Evolutionary conservation across 2,113 vertebrate species (phyloP).

Genomic region (Halcyon malimbica): DNA sequence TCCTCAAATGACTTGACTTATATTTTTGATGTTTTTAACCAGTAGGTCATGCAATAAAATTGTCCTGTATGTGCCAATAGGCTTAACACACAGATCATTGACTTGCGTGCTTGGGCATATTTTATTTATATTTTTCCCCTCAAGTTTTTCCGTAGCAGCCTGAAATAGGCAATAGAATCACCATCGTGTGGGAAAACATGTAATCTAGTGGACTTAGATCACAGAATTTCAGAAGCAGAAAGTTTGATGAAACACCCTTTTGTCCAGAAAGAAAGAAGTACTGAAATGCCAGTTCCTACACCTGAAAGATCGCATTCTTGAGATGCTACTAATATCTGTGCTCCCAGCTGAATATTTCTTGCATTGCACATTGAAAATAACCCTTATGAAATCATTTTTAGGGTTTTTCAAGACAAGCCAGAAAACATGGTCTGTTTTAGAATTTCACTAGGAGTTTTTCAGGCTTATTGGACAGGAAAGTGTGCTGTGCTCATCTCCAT

Average conservation of each 20-base stretch:
- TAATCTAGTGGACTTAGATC: background rate
- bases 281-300: background rate
- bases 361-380: background rate
- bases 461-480: background rate
- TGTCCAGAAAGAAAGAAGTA: background rate
- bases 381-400: background rate
- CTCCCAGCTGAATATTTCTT: background rate
- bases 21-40: slow-evolving; percentile 75
- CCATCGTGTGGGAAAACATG: background rate
- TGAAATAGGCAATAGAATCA: slow-evolving; percentile 20
- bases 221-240: background rate
- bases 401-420: background rate
- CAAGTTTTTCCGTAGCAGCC: slow-evolving; percentile 49
- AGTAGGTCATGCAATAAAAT: slow-evolving; percentile 77
- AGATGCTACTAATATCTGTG: background rate
- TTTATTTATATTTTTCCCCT: slow-evolving; percentile 52
- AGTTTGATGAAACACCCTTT: slow-evolving; percentile 28
- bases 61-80: slow-evolving; percentile 62
- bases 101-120: slow-evolving; percentile 46
- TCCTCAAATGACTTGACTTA: slow-evolving; percentile 74
- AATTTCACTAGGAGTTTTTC: background rate
- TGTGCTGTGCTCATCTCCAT: background rate
- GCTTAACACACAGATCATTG: slow-evolving; percentile 71
- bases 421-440: background rate
- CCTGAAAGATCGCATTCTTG: slow-evolving; percentile 38